Evolutionary conservation across 2,797 vertebrate species (phyloP).

Genomic region (Trichosurus vulpecula): DNA sequence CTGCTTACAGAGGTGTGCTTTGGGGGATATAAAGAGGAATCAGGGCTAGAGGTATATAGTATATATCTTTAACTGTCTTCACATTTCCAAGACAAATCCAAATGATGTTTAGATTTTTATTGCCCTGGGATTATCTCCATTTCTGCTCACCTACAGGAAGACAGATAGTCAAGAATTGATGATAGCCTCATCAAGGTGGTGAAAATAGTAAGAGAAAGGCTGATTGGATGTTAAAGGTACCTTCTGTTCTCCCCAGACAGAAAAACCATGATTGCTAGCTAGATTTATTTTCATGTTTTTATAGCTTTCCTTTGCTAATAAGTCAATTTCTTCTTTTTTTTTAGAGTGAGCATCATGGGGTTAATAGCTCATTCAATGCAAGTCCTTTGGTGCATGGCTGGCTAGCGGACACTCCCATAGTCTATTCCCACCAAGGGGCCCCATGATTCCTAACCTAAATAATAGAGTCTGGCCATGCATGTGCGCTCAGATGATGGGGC

Average conservation of each 20-base stretch:
- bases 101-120: slow-evolving; percentile 17
- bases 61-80: neutral
- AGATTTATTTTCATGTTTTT: slow-evolving; percentile 59
- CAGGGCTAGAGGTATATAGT: neutral
- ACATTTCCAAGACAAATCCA: neutral
- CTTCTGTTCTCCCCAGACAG: neutral
- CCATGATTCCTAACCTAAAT: slow-evolving; percentile 54
- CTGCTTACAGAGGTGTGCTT: neutral
- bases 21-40: neutral
- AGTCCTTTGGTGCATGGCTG: slow-evolving; percentile 15
- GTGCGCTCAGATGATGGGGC: neutral
- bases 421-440: neutral
- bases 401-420: slow-evolving; percentile 44
- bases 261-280: slow-evolving; percentile 35
- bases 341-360: slow-evolving; percentile 62
- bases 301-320: slow-evolving; percentile 24
- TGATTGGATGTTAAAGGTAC: slow-evolving; percentile 9
- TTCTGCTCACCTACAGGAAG: slow-evolving; percentile 6
- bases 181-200: neutral
- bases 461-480: slow-evolving; percentile 53
- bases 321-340: slow-evolving; percentile 60
- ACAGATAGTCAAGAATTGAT: slow-evolving; percentile 9
- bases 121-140: slow-evolving; percentile 2
- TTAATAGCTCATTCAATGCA: slow-evolving; percentile 58
- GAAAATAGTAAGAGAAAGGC: neutral